phyloP scores from a whole-genome alignment of 2,797 vertebrate genomes.

The Luscinia megarhynchos region DNA sequence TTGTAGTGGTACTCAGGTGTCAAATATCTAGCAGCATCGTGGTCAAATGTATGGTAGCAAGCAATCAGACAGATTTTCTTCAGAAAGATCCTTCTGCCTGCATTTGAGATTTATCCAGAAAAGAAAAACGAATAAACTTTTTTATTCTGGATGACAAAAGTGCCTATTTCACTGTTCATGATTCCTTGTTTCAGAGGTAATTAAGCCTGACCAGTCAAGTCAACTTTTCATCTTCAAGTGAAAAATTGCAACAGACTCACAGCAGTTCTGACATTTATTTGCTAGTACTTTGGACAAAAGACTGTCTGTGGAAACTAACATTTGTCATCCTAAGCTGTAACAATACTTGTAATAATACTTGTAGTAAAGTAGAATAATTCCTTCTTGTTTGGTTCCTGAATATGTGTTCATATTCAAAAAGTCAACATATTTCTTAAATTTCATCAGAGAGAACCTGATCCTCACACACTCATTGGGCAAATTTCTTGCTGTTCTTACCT shows the following conservation, averaged over 20 bases:
- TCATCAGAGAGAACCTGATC: neutral
- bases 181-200: neutral
- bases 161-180: neutral
- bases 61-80: neutral
- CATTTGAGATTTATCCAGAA: neutral
- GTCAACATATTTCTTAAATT: neutral
- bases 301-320: neutral
- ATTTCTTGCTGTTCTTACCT: neutral
- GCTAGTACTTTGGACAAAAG: neutral
- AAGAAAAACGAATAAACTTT: neutral
- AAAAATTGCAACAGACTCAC: neutral
- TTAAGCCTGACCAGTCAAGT: neutral
- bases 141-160: neutral
- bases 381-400: neutral
- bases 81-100: neutral
- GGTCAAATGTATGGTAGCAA: rapidly evolving
- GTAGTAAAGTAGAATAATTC: neutral
- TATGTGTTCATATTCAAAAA: neutral
- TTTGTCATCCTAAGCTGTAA: neutral
- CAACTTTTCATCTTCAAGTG: neutral
- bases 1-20: neutral
- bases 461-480: neutral
- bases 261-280: neutral
- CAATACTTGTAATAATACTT: neutral
- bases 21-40: neutral